Base-by-base conservation (phyloP, 2,113 vertebrate genomes). In the Falco punctatus region DNA sequence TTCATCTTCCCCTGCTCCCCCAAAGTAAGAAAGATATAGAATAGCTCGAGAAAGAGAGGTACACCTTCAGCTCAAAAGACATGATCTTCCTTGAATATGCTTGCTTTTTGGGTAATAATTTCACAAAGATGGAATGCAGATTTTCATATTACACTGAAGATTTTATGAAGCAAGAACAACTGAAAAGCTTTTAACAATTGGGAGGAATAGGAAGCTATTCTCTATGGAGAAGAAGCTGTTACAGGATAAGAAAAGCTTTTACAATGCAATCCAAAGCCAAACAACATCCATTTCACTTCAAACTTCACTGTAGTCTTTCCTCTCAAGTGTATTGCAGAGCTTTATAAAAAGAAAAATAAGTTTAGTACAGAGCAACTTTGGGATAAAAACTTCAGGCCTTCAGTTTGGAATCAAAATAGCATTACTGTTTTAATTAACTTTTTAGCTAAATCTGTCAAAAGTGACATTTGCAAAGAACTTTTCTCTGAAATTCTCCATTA, bases 211-310 rank as follows among this genome's bases (percentile, higher is more conserved):
- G 18, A 90, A 91, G 28, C 5, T 90, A 73, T 86, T 88, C 51
- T 81, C 90, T 65, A 13, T 4, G 55, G 61, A 94, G 22, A 35
- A 92, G 28, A 42, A 91, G 32, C 8, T 84, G 26, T 71, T 59
- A 78, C n/a, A 75, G 48, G 46, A 27, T 51, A 85, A 66, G 30
- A 67, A 91, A 95, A 94, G 27, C 24, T 92, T 94, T 95, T 86
- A 78, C 14, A 54, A 70, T 18, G 11, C 46, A 74, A 71, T 79
- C 13, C 20, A 74, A 86, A 91, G 17, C 24, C 59, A 74, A 89
- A 70, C 27, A 83, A 94, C 24, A 84, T 67, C 14, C 42, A 67
- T 46, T 95, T 86, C 57, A 70, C 28, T 81, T 54, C 15, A 88
- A 28, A 73, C 33, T 75, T 82, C 23, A 64, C 24, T 64, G 55